A percentile compares a stretch with the other conserved stretches of the same genome.
Evolutionary conservation across 1,140 invertebrate species (phyloP).

Genomic region (Polypedilum vanderplanki): DNA sequence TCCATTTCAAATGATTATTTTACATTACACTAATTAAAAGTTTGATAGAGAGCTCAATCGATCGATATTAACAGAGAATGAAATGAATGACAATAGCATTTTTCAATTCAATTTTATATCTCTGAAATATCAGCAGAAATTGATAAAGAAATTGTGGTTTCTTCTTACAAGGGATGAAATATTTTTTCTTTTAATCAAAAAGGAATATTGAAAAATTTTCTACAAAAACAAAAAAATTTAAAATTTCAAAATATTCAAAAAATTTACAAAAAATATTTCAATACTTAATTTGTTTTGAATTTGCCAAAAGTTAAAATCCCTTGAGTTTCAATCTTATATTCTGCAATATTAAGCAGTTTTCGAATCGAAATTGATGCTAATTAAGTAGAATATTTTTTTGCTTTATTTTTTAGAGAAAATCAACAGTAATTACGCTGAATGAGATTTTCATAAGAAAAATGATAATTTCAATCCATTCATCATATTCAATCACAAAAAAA

Average conservation of each 20-base stretch:
- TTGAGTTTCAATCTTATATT: slow-evolving; percentile 16
- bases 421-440: background rate
- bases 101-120: background rate
- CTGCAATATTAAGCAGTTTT: background rate
- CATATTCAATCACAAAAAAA: background rate
- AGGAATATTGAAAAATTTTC: too few relatives aligned
- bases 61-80: background rate
- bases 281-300: too few relatives aligned
- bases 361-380: slow-evolving; percentile 19
- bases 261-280: too few relatives aligned
- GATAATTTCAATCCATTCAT: slow-evolving; percentile 12
- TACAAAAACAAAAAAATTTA: too few relatives aligned
- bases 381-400: background rate
- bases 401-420: background rate
- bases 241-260: too few relatives aligned
- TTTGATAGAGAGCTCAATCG: background rate
- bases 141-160: background rate
- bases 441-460: background rate
- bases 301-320: too few relatives aligned
- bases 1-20: slow-evolving; percentile 13
- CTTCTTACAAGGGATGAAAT: background rate
- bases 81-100: background rate
- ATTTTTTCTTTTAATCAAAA: background rate
- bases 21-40: slow-evolving; percentile 26
- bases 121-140: too few relatives aligned